These are phyloP conservation scores for Spicauda simplicius DNA, from an alignment of 2,888 invertebrate species.

Conservation along the genomic window DNA sequence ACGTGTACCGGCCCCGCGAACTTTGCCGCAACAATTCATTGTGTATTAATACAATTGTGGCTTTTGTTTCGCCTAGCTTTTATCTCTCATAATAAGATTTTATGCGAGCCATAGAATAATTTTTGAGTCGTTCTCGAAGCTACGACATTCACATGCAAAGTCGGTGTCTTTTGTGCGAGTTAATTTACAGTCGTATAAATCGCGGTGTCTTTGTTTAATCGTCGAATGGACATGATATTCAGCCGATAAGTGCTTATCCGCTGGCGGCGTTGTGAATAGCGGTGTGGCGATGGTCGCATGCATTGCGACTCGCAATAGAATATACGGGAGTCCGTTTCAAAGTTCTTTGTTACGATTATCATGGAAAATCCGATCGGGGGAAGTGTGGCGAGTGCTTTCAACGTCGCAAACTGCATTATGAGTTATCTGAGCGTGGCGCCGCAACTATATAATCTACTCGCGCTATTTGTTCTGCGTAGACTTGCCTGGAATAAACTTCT, in stretches of 20 bases:
- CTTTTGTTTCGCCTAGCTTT: slow-evolving; percentile 37
- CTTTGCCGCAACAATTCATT: slow-evolving; percentile 35
- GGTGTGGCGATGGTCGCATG: slow-evolving; percentile 53
- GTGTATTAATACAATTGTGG: slow-evolving; percentile 37
- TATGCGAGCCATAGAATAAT: slow-evolving; percentile 36
- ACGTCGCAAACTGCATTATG: slow-evolving; percentile 81
- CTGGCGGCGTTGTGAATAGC: slow-evolving; percentile 64
- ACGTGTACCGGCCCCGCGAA: slow-evolving; percentile 34
- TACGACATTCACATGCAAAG: slow-evolving; percentile 35
- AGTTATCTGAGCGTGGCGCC: slow-evolving; percentile 71
- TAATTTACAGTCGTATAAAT: slow-evolving; percentile 44
- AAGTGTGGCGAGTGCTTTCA: slow-evolving; percentile 79
- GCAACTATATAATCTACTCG: slow-evolving; percentile 60
- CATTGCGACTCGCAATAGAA: slow-evolving; percentile 66
- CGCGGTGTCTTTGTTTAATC: slow-evolving; percentile 44
- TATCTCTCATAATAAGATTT: slow-evolving; percentile 35
- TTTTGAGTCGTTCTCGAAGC: slow-evolving; percentile 36
- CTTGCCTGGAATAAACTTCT: slow-evolving; percentile 11
- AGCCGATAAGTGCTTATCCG: slow-evolving; percentile 61
- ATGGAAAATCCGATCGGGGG: slow-evolving; percentile 81
- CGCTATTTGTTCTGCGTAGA: slow-evolving; percentile 3
- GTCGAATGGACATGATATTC: slow-evolving; percentile 58
- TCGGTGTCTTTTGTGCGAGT: slow-evolving; percentile 32
- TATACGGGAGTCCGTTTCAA: slow-evolving; percentile 67
- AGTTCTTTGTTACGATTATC: slow-evolving; percentile 84